phyloP scores from a whole-genome alignment of 2,113 vertebrate species.

The Cyphomyrus discorhynchus region DNA sequence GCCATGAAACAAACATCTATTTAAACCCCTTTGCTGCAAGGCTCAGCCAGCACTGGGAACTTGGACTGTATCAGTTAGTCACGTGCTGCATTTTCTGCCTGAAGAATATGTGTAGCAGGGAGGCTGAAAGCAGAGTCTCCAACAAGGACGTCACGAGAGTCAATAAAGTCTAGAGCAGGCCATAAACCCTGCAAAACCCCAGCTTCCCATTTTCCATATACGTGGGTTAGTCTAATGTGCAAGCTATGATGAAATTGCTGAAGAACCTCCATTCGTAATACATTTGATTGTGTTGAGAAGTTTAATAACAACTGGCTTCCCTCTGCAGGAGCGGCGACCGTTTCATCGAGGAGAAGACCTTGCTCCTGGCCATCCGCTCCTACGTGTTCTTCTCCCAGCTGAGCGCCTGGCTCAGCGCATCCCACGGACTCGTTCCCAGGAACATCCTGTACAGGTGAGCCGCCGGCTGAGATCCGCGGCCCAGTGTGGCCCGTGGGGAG shows the following conservation, averaged over 20 bases:
- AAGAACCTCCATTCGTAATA: not conserved
- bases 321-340: conserved; percentile 78
- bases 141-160: not conserved
- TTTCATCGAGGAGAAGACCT: conserved; percentile 92
- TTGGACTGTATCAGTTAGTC: not conserved
- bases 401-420: conserved; percentile 96
- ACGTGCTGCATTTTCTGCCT: not conserved
- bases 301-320: not conserved
- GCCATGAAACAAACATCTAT: not conserved
- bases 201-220: not conserved
- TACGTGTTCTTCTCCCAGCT: conserved; percentile 99
- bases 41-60: not conserved
- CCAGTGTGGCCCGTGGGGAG: not conserved
- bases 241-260: not conserved
- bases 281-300: not conserved
- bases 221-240: not conserved
- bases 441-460: conserved; percentile 95
- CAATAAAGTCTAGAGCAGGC: not conserved
- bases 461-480: not conserved
- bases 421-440: conserved; percentile 90
- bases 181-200: not conserved
- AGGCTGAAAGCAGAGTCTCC: not conserved
- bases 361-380: conserved; percentile 88
- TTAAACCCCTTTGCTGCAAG: not conserved
- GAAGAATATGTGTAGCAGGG: not conserved